Base-by-base conservation (phyloP, 1,140 invertebrate species). In the Drosophila erecta region DNA sequence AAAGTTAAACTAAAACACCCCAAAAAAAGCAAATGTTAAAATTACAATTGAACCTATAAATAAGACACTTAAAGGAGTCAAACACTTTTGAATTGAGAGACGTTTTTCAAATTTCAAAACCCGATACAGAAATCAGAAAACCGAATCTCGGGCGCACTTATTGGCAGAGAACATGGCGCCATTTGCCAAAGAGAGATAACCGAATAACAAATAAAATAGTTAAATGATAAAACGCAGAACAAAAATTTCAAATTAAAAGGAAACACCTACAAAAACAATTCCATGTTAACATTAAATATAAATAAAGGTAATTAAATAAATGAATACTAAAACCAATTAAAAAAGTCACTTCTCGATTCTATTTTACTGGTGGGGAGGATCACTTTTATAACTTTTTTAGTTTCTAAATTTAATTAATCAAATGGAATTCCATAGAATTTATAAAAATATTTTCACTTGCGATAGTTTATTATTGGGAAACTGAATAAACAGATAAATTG, bases 281-380 rank as follows among this genome's bases (percentile, higher is more conserved):
- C 78, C 79, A 91, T 91, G 90, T 91, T 91, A 91, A 91, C 85
- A 91, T 91, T 91, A 90, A 81, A 87, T 81, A 87, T 91, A 91
- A 91, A 85, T 86, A 87, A 86, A 78, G 74, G 65, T 81, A 84
- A 90, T 86, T 80, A 90, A 87, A 74, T 80, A 84, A 91, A 81
- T 72, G 77, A 81, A 87, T 81, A 90, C 78, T 86, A 90, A 90
- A 90, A 73, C 67, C 76, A 83, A 81, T 49, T 43, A 22, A 64
- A 51, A 30, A 30, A 30, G 12, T 22, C 17, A 40, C 0, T 2
- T 70, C 49, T 60, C 17, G 15, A 30, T 47, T 38, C 17, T 20
- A 4, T 24, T 30, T 4, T 15, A n/a, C 4, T 30, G 1, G 6
- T n/a, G n/a, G 27, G n/a, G n/a, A 3, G 17, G 6, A 8, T 20